Base-by-base conservation (phyloP, 1,140 invertebrate species). In the Agrypnia vestita region DNA sequence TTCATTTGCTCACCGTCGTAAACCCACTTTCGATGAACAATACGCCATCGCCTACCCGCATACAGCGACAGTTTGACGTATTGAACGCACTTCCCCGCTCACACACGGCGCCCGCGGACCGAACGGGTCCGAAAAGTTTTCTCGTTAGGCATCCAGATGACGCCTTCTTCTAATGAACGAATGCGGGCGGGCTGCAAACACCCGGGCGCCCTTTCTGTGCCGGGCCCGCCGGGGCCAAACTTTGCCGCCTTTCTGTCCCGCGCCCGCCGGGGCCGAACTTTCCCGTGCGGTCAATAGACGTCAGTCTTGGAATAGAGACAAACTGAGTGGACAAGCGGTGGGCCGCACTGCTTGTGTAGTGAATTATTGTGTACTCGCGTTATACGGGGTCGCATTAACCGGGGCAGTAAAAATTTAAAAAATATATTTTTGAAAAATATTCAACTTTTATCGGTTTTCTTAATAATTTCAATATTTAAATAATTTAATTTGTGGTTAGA, bases 121-220 rank as follows among this genome's bases (percentile, higher is more conserved):
- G 17, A 69, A 69, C 64, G 44, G 17, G 46, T 47, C 43, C 44
- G 15, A 4, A 73, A 73, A 73, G 69, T 73, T 73, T 73, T 73
- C 69, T 73, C 51, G 69, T 73, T 73, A 73, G 25, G 13, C 69
- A 19, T 12, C 47, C 69, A 73, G 69, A 73, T 73, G 69, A 11
- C 47, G 51, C 9, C 17, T 15, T 17, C n/a, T 25, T 15, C 69
- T 73, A 73, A 73, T 73, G 69, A 73, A 13, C 69, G 49, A 47
- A 47, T 15, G 12, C 47, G 49, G 49, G 21, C 17, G 15, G 46
- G n/a, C 43, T 46, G 61, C 46, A 69, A 69, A 69, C 64, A 69
- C 17, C 43, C 64, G 4, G 1, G 46, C 62, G 43, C 8, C 61
- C 19, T 43, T 35, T 3, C 35, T 35, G 0, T 8, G 9, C 61